Evolutionary conservation across 2,113 vertebrate genomes (phyloP).

Genomic region (Phocoena phocoena): DNA sequence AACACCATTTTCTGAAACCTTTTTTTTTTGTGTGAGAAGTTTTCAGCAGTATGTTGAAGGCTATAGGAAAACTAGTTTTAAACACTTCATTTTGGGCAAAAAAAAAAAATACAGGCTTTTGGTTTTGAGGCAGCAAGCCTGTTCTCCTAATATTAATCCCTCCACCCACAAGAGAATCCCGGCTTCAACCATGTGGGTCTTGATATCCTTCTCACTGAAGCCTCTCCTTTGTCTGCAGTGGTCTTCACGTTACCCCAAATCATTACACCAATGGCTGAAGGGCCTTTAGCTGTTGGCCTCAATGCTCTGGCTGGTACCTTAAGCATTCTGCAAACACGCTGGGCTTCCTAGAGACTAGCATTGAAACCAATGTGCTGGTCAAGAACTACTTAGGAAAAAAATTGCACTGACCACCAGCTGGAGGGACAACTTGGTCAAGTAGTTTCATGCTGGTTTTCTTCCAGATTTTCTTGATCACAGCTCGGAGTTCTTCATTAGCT

Average conservation of each 20-base stretch:
- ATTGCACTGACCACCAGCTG: conserved; percentile 96
- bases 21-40: neutral
- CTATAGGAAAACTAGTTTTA: conserved; percentile 10
- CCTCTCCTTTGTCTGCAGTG: neutral
- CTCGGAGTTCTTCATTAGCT: conserved; percentile 97
- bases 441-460: conserved; percentile 99
- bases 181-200: neutral
- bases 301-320: neutral
- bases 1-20: conserved; percentile 35
- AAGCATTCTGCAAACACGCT: neutral
- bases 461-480: conserved; percentile 99
- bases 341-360: neutral
- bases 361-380: neutral
- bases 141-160: neutral
- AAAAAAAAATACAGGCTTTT: neutral
- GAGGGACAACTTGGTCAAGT: conserved; percentile 98
- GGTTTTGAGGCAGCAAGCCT: neutral
- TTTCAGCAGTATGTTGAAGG: conserved; percentile 32
- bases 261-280: neutral
- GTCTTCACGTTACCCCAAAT: neutral
- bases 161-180: neutral
- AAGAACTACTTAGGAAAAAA: conserved; percentile 58
- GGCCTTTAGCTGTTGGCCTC: neutral
- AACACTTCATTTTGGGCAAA: neutral
- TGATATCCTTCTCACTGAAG: neutral